A percentile compares a stretch with the other conserved stretches of the same genome.
Conservation (phyloP, 2,113 vertebrate species). For the Saccopteryx bilineata region DNA sequence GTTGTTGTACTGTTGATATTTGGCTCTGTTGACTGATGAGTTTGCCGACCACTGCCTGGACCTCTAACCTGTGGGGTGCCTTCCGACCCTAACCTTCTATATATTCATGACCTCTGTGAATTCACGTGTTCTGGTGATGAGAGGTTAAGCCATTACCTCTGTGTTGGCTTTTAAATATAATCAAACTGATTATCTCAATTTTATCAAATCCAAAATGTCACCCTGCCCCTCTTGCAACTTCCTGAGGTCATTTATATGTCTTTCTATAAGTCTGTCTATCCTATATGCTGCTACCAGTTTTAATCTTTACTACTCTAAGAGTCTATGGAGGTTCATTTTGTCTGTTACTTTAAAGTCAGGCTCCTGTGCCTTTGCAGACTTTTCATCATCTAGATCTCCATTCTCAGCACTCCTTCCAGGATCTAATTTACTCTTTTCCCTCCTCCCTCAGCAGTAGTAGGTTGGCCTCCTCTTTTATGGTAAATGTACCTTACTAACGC, state of each 20-base stretch:
- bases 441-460: not conserved
- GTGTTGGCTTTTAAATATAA: slow-evolving; percentile 41
- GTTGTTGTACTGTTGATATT: too few relatives aligned
- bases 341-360: not conserved
- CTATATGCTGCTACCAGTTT: not conserved
- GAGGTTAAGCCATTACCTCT: not conserved
- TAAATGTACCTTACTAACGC: not conserved
- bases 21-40: too few relatives aligned
- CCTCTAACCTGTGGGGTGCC: not conserved
- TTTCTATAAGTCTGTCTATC: not conserved
- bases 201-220: slow-evolving; percentile 47
- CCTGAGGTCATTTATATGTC: not conserved
- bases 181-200: not conserved
- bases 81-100: not conserved
- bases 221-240: not conserved
- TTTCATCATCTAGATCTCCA: not conserved
- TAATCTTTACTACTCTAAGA: not conserved
- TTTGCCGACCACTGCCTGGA: not conserved
- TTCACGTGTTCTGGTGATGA: slow-evolving; percentile 43
- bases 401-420: not conserved
- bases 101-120: not conserved
- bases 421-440: not conserved
- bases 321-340: not conserved
- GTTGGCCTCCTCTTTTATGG: not conserved
- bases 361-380: not conserved